Evolutionary conservation across 2,888 invertebrate genomes (phyloP).

Genomic region (Rotaria magnacalcarata): DNA sequence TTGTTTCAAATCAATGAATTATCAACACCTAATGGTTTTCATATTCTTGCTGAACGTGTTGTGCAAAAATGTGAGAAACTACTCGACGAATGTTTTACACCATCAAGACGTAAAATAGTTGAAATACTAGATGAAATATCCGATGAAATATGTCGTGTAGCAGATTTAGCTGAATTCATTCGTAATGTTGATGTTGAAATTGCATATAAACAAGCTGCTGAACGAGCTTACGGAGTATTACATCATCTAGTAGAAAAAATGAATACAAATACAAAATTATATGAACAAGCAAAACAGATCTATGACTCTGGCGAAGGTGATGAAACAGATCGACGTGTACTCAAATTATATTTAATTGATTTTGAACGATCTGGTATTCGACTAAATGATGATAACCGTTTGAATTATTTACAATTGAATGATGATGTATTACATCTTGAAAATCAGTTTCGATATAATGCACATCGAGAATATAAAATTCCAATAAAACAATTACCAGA

Average conservation of each 20-base stretch:
- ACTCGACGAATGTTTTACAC: slow-evolving; percentile 4
- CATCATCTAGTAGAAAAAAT: slow-evolving; percentile 43
- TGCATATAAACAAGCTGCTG: slow-evolving; percentile 38
- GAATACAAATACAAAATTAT: slow-evolving; percentile 44
- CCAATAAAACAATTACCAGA: slow-evolving; percentile 10
- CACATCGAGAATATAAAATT: slow-evolving; percentile 38
- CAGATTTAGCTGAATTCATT: slow-evolving; percentile 46
- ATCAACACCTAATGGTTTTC: background rate
- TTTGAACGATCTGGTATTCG: slow-evolving; percentile 45
- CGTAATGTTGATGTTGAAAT: slow-evolving; percentile 40
- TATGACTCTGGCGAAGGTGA: background rate
- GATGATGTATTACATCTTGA: slow-evolving; percentile 42
- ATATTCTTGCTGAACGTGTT: background rate
- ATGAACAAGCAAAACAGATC: slow-evolving; percentile 29
- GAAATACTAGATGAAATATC: slow-evolving; percentile 46
- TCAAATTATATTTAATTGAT: slow-evolving; percentile 43
- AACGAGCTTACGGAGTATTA: slow-evolving; percentile 38
- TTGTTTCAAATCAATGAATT: slow-evolving; percentile 35
- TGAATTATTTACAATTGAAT: slow-evolving; percentile 42
- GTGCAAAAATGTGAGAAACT: background rate
- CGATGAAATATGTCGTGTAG: slow-evolving; percentile 46
- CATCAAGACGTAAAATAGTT: slow-evolving; percentile 39
- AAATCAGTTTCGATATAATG: slow-evolving; percentile 42
- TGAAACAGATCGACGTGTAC: slow-evolving; percentile 40
- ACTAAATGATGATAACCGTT: background rate